Evolutionary conservation across 2,888 invertebrate genomes (phyloP).

Genomic region (Xestoiulus laeticollis): DNA sequence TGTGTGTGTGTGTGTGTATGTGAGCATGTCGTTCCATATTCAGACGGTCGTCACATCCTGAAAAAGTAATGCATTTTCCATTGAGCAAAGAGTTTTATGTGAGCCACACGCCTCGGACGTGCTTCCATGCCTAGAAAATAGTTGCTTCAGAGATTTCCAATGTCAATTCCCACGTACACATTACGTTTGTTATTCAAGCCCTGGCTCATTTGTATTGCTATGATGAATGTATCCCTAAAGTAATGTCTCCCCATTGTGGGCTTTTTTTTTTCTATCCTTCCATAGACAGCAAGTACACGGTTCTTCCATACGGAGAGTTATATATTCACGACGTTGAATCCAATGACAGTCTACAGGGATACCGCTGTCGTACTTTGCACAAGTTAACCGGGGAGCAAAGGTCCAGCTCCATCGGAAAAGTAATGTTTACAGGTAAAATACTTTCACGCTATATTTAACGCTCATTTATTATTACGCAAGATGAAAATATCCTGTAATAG

Average conservation of each 20-base stretch:
- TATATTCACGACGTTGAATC: slow-evolving; percentile 95
- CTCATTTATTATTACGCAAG: not conserved
- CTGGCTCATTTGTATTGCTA: slow-evolving; percentile 5
- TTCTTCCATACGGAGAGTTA: slow-evolving; percentile 92
- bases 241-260: slow-evolving; percentile 17
- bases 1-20: too few species aligned
- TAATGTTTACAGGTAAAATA: slow-evolving; percentile 90
- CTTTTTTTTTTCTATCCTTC: slow-evolving; percentile 48
- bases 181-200: slow-evolving; percentile 41
- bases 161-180: slow-evolving; percentile 25
- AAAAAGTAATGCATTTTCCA: slow-evolving; percentile 39
- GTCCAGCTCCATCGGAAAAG: slow-evolving; percentile 89
- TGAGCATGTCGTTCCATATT: slow-evolving; percentile 9
- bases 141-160: slow-evolving; percentile 35
- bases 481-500: not conserved
- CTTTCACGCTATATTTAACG: slow-evolving; percentile 9
- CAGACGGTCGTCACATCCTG: slow-evolving; percentile 35
- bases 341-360: slow-evolving; percentile 92
- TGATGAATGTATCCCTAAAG: slow-evolving; percentile 16
- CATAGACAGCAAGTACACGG: slow-evolving; percentile 93
- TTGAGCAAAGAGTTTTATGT: slow-evolving; percentile 10
- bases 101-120: slow-evolving; percentile 1
- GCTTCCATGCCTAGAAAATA: not conserved
- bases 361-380: slow-evolving; percentile 93
- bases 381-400: slow-evolving; percentile 91